Percentiles rank a stretch among this genome's conserved stretches.
Conservation (phyloP, 1,140 invertebrate species). For the Brachionus rubens region DNA sequence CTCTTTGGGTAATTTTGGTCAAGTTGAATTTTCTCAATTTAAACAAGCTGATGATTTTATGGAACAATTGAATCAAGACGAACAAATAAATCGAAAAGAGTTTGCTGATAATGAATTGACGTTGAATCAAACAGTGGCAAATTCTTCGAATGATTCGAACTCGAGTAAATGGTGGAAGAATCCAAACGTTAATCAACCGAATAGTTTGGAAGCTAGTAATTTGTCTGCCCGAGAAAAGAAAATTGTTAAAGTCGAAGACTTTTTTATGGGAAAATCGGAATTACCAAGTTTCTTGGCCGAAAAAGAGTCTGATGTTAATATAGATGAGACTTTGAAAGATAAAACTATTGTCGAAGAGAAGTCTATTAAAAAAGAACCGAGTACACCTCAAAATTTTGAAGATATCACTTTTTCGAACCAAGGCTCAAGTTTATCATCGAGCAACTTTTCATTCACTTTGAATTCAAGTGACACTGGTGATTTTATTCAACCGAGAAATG, state of each 20-base stretch:
- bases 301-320: neutral
- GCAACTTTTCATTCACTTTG: constrained; percentile 35
- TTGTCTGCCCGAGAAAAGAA: neutral
- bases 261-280: constrained; percentile 18
- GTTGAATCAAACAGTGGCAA: neutral
- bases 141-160: neutral
- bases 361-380: neutral
- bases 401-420: constrained; percentile 43
- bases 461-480: constrained; percentile 37
- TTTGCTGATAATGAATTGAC: constrained; percentile 29
- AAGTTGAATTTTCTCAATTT: neutral
- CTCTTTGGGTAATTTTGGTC: neutral
- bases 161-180: constrained; percentile 32
- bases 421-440: neutral
- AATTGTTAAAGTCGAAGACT: neutral
- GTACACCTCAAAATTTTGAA: neutral
- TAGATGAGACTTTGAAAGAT: neutral
- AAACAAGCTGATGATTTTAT: constrained; percentile 18
- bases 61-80: constrained; percentile 9
- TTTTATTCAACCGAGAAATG: neutral
- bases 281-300: constrained; percentile 16
- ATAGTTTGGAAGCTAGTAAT: neutral
- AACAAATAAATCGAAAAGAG: constrained; percentile 13
- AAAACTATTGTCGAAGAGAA: neutral
- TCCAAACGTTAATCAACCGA: neutral